phyloP scores from a whole-genome alignment of 2,888 invertebrate genomes.

The Melieria picta region DNA sequence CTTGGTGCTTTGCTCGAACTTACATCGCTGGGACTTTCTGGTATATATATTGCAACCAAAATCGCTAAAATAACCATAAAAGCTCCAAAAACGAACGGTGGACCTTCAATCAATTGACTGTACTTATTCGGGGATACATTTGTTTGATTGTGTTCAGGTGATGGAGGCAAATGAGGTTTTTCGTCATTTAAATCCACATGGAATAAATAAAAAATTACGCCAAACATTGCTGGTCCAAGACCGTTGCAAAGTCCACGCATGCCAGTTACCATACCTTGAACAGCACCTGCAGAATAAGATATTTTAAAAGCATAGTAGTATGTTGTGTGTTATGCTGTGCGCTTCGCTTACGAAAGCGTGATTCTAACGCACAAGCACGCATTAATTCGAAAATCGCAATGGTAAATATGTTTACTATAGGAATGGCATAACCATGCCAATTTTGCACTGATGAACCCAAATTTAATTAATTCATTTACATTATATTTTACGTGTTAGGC shows the following conservation, averaged over 20 bases:
- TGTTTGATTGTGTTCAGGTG: conserved; percentile 19
- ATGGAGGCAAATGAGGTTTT: conserved; percentile 54
- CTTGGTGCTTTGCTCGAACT: conserved; percentile 66
- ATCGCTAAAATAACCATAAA: conserved; percentile 95
- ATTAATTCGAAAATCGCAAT: too few relatives aligned
- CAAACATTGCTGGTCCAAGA: conserved; percentile 97
- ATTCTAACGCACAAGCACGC: too few relatives aligned
- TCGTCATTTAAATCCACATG: conserved; percentile 95
- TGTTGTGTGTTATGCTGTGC: too few relatives aligned
- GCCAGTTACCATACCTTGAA: conserved; percentile 98
- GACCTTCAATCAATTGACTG: conserved; percentile 89
- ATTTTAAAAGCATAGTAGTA: neutral
- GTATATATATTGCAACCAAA: conserved; percentile 89
- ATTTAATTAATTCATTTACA: too few relatives aligned
- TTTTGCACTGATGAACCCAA: too few relatives aligned
- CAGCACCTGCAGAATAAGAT: conserved; percentile 71
- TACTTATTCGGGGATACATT: conserved; percentile 64
- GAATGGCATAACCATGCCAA: too few relatives aligned
- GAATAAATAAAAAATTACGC: conserved; percentile 97
- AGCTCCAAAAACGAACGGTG: conserved; percentile 98
- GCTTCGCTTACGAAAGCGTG: too few relatives aligned
- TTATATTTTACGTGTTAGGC: too few relatives aligned
- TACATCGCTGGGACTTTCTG: conserved; percentile 70
- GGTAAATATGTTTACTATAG: too few relatives aligned
- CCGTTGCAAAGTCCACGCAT: conserved; percentile 98